Base-by-base conservation (phyloP, 2,113 vertebrate genomes). In the Archocentrus centrarchus region DNA sequence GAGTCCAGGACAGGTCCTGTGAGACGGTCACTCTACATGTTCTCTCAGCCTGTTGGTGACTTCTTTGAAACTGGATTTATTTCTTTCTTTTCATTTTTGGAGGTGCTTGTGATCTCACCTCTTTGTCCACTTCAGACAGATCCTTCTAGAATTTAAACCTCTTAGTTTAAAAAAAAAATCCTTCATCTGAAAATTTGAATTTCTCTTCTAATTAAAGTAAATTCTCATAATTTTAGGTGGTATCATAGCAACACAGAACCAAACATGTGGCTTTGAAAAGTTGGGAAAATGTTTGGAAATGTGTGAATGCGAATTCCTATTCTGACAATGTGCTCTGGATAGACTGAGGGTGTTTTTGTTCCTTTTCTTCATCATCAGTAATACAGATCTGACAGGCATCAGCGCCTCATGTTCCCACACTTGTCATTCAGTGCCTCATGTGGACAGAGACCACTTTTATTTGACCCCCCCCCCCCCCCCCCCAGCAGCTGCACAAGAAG, bases 401-500 rank as follows among this genome's bases (percentile, higher is more conserved):
- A 30, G 58, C 58, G 30, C 75, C 37, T 53, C 66, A 20, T 44
- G 39, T 60, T 77, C 58, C 22, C 58, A 47, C 58, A 60, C 37
- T 15, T 47, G 58, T 60, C 75, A 59, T 20, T 41, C 18, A 44
- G 15, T 60, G 22, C 58, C 58, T 77, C 57, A 41, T 55, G 22
- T 73, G 15, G 32, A 37, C 70, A 20, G 32, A 44, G 62, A 6
- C 57, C 22, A 79, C 47, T 44, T 37, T 27, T 66, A 22, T 79
- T 20, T 57, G 50, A 18, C 39, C n/a, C 22, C n/a, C 3, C 11
- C 41, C 76, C 14, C 78, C 90, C 39, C n/a, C 22, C n/a, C 3
- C 11, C 41, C 76, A 18, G 81, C 90, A 89, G 87, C 88, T 89
- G 86, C 80, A 57, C 27, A 32, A 77, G 50, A 37, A 53, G 47